Percentiles rank a stretch among this genome's conserved stretches.
phyloP scores from a whole-genome alignment of 2,888 invertebrate species.

The Oscheius onirici region DNA sequence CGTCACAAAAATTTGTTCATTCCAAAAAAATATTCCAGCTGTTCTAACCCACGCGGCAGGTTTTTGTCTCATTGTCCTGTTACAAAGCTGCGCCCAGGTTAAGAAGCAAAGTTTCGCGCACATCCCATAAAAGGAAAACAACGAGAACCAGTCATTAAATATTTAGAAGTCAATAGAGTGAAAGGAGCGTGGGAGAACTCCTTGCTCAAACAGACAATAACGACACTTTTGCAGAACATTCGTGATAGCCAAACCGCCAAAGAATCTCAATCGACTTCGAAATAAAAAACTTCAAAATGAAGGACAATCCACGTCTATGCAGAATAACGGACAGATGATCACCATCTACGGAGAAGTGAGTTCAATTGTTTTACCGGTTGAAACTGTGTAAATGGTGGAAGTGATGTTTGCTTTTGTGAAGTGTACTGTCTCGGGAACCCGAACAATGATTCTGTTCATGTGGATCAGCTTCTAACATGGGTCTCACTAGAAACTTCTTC shows the following conservation, averaged over 20 bases:
- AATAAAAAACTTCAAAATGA: constrained; percentile 27
- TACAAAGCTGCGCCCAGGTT: too few species aligned
- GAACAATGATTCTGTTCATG: constrained; percentile 10
- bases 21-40: too few species aligned
- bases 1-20: too few species aligned
- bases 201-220: too few species aligned
- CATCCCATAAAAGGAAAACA: too few species aligned
- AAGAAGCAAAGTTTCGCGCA: too few species aligned
- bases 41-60: too few species aligned
- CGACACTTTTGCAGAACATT: not conserved
- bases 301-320: constrained; percentile 15
- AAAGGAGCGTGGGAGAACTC: too few species aligned
- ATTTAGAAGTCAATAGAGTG: too few species aligned
- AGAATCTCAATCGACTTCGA: constrained; percentile 31
- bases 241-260: constrained; percentile 30
- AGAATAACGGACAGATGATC: constrained; percentile 24
- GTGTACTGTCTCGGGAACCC: constrained; percentile 20
- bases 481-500: too few species aligned
- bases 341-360: constrained; percentile 17
- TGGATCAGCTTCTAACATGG: not conserved
- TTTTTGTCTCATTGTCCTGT: too few species aligned
- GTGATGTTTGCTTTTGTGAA: constrained; percentile 13
- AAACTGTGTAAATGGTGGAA: not conserved
- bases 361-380: not conserved
- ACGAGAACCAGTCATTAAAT: too few species aligned